Evolutionary conservation across 2,888 invertebrate species (phyloP), one percentile per base, ranked within the genome.

Genomic region (Apoda limacodes): DNA sequence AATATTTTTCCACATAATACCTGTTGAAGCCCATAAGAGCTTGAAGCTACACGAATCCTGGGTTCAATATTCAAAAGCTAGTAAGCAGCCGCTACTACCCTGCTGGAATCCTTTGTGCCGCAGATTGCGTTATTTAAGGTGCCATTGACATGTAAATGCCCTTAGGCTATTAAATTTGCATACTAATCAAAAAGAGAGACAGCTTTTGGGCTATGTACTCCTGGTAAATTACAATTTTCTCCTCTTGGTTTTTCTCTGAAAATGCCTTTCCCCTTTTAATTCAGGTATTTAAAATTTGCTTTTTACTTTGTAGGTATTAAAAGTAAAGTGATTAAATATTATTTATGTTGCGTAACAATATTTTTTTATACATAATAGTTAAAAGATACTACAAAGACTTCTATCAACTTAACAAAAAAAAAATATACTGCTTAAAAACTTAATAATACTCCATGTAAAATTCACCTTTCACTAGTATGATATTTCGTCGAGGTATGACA

Each of bases 111-210:
- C 71, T 74, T 78, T 76, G 72, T 75, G 56, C 55, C 53, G 50
- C 50, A 58, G 61, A 65, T 67, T 61, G 61, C 64, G 62, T 71
- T 71, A 69, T 70, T 74, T 72, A 66, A 62, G 59, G 48, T 59
- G 52, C 69, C 69, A 76, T 78, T 76, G 78, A 74, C 75, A 76
- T 76, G 78, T 72, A 70, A 78, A 78, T 76, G 64, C 63, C 70
- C 64, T 45, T 48, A 56, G 62, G 65, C 75, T 71, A 76, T 78
- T 75, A 75, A 74, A 76, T 78, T 76, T 75, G 74, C 76, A 76
- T 76, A 65, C 75, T 76, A 69, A 75, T 78, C 75, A 75, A 72
- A 69, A 62, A 52, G 40, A 6, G 17, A 7, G 17, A 17, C 17
- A 5, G 7, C 17, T 17, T 5, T 7, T 7, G 17, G 7, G 17